phyloP scores from a whole-genome alignment of 2,888 invertebrate genomes.

The Phyllotreta striolata region DNA sequence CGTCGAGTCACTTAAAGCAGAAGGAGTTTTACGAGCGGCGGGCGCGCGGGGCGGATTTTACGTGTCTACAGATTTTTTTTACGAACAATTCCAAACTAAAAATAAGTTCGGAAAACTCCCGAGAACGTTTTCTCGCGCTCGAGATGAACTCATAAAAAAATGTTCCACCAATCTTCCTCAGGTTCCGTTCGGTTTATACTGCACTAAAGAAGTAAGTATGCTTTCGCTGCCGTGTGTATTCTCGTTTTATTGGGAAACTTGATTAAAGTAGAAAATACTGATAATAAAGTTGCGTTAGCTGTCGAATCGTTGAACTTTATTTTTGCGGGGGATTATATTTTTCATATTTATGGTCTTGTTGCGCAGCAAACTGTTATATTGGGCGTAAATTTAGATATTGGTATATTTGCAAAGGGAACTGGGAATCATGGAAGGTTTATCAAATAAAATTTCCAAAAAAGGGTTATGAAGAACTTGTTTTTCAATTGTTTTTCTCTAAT shows the following conservation, averaged over 20 bases:
- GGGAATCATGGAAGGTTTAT: too few relatives aligned
- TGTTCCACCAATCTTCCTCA: slow-evolving; percentile 25
- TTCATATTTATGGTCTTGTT: slow-evolving; percentile 2
- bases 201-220: slow-evolving; percentile 21
- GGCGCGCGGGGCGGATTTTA: slow-evolving; percentile 25
- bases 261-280: slow-evolving; percentile 22
- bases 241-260: slow-evolving; percentile 26
- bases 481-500: too few relatives aligned
- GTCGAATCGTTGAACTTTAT: slow-evolving; percentile 18
- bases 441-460: too few relatives aligned
- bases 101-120: slow-evolving; percentile 32
- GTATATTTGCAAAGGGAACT: too few relatives aligned
- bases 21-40: slow-evolving; percentile 33
- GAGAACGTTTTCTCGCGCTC: slow-evolving; percentile 21
- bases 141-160: slow-evolving; percentile 34
- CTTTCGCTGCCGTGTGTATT: slow-evolving; percentile 1
- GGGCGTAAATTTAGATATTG: too few relatives aligned
- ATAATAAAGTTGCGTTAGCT: slow-evolving; percentile 24
- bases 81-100: slow-evolving; percentile 31
- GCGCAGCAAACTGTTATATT: too few relatives aligned
- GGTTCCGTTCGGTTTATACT: slow-evolving; percentile 25
- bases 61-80: slow-evolving; percentile 36
- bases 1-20: slow-evolving; percentile 26
- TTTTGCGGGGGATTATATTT: slow-evolving; percentile 10
- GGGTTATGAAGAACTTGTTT: too few relatives aligned